A percentile compares a stretch with the other conserved stretches of the same genome.
Conservation (phyloP, 23 tunicate species). For the Trididemnum miniatum region DNA sequence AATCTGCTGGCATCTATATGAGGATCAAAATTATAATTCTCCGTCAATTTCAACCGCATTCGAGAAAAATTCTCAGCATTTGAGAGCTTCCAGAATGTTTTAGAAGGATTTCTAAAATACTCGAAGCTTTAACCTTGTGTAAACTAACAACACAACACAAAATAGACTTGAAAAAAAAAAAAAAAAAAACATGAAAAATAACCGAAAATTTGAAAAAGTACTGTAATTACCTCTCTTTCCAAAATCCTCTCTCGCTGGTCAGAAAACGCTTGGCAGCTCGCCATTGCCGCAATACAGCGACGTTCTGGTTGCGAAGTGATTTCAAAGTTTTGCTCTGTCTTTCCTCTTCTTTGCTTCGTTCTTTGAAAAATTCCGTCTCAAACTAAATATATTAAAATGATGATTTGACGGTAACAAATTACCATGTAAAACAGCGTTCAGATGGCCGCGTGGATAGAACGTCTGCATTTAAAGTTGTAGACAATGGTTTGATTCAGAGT, state of each 20-base stretch:
- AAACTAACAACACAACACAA: too few species aligned
- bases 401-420: too few species aligned
- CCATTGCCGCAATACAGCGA: conserved; percentile 79
- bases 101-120: conserved; percentile 66
- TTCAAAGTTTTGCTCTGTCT: conserved; percentile 72
- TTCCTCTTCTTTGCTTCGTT: conserved; percentile 55
- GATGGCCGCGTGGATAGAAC: too few species aligned
- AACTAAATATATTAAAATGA: conserved; percentile 62
- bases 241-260: conserved; percentile 76
- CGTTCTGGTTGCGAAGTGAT: conserved; percentile 77
- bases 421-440: too few species aligned
- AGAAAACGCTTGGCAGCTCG: conserved; percentile 77
- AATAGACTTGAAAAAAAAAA: too few species aligned
- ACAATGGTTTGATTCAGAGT: too few species aligned
- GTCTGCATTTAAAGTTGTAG: too few species aligned
- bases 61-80: conserved; percentile 96
- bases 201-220: too few species aligned
- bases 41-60: conserved; percentile 92
- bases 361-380: conserved; percentile 55
- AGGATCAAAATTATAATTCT: conserved; percentile 86
- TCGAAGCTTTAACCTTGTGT: too few species aligned
- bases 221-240: conserved; percentile 91
- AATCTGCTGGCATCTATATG: conserved; percentile 67
- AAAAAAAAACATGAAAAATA: too few species aligned
- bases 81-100: conserved; percentile 82